Conservation (phyloP, 2,113 vertebrate species). For the Lycaon pictus region DNA sequence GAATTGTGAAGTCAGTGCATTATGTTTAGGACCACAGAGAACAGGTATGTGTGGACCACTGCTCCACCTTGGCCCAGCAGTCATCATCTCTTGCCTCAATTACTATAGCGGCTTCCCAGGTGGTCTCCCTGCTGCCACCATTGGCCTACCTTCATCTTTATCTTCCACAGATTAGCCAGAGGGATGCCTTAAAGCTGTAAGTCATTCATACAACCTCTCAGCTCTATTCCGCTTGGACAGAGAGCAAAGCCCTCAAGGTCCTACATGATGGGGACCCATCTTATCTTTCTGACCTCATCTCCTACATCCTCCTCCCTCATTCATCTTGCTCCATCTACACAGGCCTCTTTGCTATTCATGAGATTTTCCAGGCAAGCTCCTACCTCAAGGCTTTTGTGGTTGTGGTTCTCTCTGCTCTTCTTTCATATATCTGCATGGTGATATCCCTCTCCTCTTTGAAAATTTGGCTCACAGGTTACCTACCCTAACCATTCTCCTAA, state of each 20-base stretch:
- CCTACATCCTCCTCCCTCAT: neutral
- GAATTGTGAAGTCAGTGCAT: neutral
- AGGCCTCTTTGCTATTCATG: neutral
- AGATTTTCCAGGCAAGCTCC: neutral
- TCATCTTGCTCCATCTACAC: neutral
- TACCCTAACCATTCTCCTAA: neutral
- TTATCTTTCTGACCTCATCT: neutral
- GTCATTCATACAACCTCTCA: neutral
- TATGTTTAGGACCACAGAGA: neutral
- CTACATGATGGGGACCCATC: neutral
- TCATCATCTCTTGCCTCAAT: neutral
- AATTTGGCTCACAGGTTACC: neutral
- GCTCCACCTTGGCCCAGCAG: neutral
- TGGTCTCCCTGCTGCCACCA: neutral
- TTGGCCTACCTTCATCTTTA: neutral
- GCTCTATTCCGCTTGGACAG: neutral
- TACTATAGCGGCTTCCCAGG: neutral
- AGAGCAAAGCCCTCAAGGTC: neutral
- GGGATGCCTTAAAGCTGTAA: neutral
- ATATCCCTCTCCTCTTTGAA: neutral
- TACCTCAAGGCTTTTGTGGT: neutral
- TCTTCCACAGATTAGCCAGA: neutral
- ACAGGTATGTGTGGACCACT: neutral
- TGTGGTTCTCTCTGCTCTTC: neutral
- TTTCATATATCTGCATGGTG: accelerated